phyloP scores from a whole-genome alignment of 2,797 vertebrate species.

The Phrynocephalus forsythii region DNA sequence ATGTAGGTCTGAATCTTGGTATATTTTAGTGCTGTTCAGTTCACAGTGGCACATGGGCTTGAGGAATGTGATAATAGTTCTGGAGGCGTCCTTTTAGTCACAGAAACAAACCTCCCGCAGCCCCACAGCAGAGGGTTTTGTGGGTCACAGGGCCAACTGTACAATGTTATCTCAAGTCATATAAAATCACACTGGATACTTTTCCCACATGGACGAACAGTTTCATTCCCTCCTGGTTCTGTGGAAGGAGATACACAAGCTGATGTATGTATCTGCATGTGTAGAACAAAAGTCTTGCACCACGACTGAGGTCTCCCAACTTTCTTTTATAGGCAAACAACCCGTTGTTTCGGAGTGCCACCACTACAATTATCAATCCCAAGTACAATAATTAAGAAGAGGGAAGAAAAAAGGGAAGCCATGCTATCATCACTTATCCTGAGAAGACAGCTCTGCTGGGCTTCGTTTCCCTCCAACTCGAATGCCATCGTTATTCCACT shows the following conservation, averaged over 20 bases:
- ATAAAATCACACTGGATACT: neutral
- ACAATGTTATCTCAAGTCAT: neutral
- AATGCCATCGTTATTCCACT: neutral
- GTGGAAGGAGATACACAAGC: too few species aligned
- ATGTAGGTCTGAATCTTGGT: neutral
- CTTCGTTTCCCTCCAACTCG: neutral
- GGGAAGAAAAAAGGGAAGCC: neutral
- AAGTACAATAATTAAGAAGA: neutral
- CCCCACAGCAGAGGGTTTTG: neutral
- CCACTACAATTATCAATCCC: constrained; percentile 79
- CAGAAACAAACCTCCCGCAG: too few species aligned
- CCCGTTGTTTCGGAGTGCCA: constrained; percentile 79
- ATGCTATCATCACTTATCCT: neutral
- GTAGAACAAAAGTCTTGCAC: neutral
- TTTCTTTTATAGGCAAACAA: constrained; percentile 71
- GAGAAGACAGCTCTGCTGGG: neutral
- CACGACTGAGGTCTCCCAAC: neutral
- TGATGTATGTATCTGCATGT: neutral
- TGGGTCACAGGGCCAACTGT: neutral
- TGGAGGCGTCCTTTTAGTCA: neutral
- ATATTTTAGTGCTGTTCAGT: neutral
- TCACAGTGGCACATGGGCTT: neutral
- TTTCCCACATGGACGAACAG: too few species aligned
- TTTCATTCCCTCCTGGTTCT: too few species aligned
- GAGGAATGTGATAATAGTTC: neutral